phyloP scores from a whole-genome alignment of 2,797 vertebrate species.

The Acanthurus lineatus region DNA sequence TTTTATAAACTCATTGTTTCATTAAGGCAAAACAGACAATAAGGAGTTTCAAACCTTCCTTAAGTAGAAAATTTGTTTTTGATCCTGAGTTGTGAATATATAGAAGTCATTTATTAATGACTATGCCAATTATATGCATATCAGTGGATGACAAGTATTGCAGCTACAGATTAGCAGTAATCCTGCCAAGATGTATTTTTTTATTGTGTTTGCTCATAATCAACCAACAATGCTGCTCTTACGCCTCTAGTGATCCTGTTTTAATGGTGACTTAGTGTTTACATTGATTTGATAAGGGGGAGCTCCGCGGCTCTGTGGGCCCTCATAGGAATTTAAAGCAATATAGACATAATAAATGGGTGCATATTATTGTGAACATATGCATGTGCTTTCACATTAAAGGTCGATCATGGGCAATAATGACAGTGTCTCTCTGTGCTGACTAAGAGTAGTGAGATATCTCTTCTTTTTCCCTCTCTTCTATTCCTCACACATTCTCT shows the following conservation, averaged over 20 bases:
- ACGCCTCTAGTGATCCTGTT: conserved; percentile 65
- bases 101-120: conserved; percentile 36
- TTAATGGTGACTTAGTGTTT: conserved; percentile 64
- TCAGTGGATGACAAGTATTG: conserved; percentile 55
- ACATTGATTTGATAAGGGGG: conserved; percentile 66
- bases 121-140: conserved; percentile 60
- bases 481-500: conserved; percentile 42
- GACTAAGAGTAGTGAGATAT: conserved; percentile 10
- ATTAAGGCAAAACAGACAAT: not conserved
- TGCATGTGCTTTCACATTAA: conserved; percentile 7
- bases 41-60: not conserved
- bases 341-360: conserved; percentile 64
- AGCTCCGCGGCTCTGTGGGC: conserved; percentile 28
- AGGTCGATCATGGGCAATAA: conserved; percentile 11
- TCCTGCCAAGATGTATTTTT: conserved; percentile 65
- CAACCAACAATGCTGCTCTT: conserved; percentile 56
- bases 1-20: too few species aligned
- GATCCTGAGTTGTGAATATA: conserved; percentile 34
- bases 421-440: conserved; percentile 1
- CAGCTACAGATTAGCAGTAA: conserved; percentile 72
- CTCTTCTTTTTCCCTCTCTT: conserved; percentile 21
- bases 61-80: not conserved
- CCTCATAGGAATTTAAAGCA: conserved; percentile 62
- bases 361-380: conserved; percentile 31
- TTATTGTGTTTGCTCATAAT: conserved; percentile 63